Conservation (phyloP, 2,888 invertebrate species). For the Seira ritae region DNA sequence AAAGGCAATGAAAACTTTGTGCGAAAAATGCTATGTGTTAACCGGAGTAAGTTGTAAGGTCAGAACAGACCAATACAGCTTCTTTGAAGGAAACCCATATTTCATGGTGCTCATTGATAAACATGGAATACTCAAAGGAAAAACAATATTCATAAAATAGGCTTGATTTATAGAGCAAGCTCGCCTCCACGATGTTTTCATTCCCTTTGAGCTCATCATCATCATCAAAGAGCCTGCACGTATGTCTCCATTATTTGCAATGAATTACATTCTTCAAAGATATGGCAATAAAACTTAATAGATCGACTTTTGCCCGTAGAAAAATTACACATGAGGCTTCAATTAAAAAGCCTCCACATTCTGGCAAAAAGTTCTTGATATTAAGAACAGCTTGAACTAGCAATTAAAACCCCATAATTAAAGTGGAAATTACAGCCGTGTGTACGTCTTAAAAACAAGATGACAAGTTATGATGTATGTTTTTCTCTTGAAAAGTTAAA, state of each 20-base stretch:
- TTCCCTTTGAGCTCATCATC: not conserved
- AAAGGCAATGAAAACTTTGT: too few relatives aligned
- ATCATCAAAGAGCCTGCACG: too few relatives aligned
- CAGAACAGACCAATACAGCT: too few relatives aligned
- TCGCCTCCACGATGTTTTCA: not conserved
- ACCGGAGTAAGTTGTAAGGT: too few relatives aligned
- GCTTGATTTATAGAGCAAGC: not conserved
- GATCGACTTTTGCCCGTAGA: conserved; percentile 36
- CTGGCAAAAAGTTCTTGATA: conserved; percentile 43
- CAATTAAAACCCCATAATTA: conserved; percentile 57
- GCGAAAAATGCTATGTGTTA: too few relatives aligned
- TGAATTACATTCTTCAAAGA: conserved; percentile 30
- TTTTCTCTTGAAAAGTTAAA: conserved; percentile 40
- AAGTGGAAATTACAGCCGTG: conserved; percentile 50
- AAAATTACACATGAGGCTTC: too few relatives aligned
- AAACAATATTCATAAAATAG: not conserved
- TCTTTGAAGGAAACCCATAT: too few relatives aligned
- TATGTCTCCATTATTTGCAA: conserved; percentile 48
- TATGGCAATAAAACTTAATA: conserved; percentile 51
- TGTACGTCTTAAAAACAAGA: conserved; percentile 40
- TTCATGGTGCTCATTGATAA: too few relatives aligned
- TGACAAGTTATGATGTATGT: conserved; percentile 58
- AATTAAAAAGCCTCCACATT: too few relatives aligned
- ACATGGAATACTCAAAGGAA: not conserved
- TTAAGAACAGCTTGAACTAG: conserved; percentile 45